phyloP scores from a whole-genome alignment of 2,888 invertebrate species.

The Acleris emargana region DNA sequence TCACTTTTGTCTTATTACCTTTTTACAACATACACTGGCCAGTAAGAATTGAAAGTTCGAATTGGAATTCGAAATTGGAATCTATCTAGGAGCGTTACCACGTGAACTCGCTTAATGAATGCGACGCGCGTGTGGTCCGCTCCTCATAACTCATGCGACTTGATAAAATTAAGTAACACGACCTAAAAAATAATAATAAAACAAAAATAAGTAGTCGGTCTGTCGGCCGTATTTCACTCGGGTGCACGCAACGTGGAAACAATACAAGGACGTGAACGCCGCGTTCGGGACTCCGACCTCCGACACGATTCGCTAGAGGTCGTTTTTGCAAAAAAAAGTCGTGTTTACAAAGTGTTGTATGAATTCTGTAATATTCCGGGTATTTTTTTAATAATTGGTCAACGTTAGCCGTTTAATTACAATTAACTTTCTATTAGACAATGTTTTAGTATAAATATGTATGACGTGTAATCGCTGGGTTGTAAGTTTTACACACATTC shows the following conservation, averaged over 20 bases:
- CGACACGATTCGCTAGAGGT: constrained; percentile 29
- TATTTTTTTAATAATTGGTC: too few relatives aligned
- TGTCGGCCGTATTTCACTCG: constrained; percentile 79
- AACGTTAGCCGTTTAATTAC: too few relatives aligned
- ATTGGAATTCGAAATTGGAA: constrained; percentile 43
- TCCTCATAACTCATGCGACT: constrained; percentile 81
- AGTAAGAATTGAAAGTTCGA: constrained; percentile 35
- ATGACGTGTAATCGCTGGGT: too few relatives aligned
- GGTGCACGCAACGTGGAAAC: constrained; percentile 81
- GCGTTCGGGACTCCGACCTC: constrained; percentile 37
- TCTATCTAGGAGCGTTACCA: constrained; percentile 40
- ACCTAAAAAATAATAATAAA: constrained; percentile 67
- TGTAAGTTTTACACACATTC: too few relatives aligned
- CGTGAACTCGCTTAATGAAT: constrained; percentile 67
- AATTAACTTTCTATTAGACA: too few relatives aligned
- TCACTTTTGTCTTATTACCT: constrained; percentile 3
- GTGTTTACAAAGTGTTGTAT: neutral
- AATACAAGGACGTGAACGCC: constrained; percentile 78
- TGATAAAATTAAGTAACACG: constrained; percentile 83
- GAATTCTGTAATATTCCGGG: too few relatives aligned
- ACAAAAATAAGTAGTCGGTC: constrained; percentile 78
- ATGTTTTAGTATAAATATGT: too few relatives aligned
- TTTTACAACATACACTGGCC: constrained; percentile 18
- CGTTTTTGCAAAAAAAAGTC: constrained; percentile 16
- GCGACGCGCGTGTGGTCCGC: constrained; percentile 78